Percentiles rank a stretch among this genome's conserved stretches.
Evolutionary conservation across 37 sponge, comb jelly and placozoan genomes (phyloP).

Genomic region (Sycon ciliatum): DNA sequence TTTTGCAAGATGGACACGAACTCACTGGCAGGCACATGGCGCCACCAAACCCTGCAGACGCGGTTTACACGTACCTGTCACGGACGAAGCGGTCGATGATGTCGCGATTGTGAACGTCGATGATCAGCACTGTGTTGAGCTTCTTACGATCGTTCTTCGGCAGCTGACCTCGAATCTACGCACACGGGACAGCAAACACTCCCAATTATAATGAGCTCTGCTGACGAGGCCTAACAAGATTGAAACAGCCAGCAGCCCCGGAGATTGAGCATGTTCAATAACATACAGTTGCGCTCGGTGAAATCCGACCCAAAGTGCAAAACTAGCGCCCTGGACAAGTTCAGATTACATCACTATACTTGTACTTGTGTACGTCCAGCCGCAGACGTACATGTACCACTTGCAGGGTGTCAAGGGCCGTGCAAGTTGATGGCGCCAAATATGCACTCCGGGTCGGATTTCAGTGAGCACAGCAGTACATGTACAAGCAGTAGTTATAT

Average conservation of each 20-base stretch:
- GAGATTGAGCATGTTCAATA: not conserved
- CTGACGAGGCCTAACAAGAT: too few relatives aligned
- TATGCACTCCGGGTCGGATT: too few relatives aligned
- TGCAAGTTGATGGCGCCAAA: too few relatives aligned
- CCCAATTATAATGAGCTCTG: not conserved
- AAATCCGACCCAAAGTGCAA: too few relatives aligned
- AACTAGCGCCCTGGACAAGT: not conserved
- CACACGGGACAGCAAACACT: not conserved
- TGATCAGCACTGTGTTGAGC: constrained; percentile 92
- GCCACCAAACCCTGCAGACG: too few relatives aligned
- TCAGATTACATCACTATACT: too few relatives aligned
- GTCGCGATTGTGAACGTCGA: constrained; percentile 98
- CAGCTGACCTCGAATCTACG: constrained; percentile 81
- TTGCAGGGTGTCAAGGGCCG: too few relatives aligned
- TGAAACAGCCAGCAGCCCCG: not conserved
- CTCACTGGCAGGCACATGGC: too few relatives aligned
- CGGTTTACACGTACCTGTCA: constrained; percentile 70
- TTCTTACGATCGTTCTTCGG: constrained; percentile 95
- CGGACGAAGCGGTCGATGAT: constrained; percentile 94
- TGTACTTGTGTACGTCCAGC: not conserved
- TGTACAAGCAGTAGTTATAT: too few relatives aligned
- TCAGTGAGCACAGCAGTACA: too few relatives aligned
- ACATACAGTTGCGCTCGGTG: too few relatives aligned
- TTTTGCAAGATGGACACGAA: too few relatives aligned
- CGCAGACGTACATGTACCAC: not conserved